Evolutionary conservation across 2,797 vertebrate genomes (phyloP).

Genomic region (Trichosurus vulpecula): DNA sequence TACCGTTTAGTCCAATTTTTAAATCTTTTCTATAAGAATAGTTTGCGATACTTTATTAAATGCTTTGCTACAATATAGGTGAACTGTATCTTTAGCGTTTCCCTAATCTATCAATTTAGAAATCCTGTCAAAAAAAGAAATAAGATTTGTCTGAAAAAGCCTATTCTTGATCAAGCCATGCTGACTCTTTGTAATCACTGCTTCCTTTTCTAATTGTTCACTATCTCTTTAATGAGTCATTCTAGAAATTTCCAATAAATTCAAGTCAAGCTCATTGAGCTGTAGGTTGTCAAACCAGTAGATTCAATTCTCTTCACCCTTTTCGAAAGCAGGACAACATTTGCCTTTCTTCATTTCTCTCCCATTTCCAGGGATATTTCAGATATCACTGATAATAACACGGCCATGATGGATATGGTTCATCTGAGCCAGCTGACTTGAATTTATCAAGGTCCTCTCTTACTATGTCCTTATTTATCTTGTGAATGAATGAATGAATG

Average conservation of each 20-base stretch:
- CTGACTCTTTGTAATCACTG: not conserved
- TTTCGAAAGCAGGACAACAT: not conserved
- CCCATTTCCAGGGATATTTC: not conserved
- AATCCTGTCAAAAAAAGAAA: not conserved
- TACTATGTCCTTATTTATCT: not conserved
- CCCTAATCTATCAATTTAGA: not conserved
- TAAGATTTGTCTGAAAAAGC: not conserved
- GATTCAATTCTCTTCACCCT: not conserved
- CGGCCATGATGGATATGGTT: not conserved
- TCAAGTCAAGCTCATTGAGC: not conserved
- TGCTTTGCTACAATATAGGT: not conserved
- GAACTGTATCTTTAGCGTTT: not conserved
- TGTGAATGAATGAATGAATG: not conserved
- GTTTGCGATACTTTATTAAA: not conserved
- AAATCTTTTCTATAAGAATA: not conserved
- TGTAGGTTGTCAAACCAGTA: not conserved
- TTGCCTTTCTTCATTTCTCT: not conserved
- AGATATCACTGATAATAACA: not conserved
- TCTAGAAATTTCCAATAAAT: not conserved
- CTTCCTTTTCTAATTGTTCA: not conserved
- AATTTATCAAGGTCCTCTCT: not conserved
- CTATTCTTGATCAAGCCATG: not conserved
- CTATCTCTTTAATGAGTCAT: not conserved
- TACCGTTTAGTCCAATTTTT: not conserved
- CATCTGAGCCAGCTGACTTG: not conserved